A percentile compares a stretch with the other conserved stretches of the same genome.
These are phyloP conservation scores for Paracentrotus lividus DNA, from an alignment of 53 echinoderm and acorn worm species.

Conservation along the genomic window DNA sequence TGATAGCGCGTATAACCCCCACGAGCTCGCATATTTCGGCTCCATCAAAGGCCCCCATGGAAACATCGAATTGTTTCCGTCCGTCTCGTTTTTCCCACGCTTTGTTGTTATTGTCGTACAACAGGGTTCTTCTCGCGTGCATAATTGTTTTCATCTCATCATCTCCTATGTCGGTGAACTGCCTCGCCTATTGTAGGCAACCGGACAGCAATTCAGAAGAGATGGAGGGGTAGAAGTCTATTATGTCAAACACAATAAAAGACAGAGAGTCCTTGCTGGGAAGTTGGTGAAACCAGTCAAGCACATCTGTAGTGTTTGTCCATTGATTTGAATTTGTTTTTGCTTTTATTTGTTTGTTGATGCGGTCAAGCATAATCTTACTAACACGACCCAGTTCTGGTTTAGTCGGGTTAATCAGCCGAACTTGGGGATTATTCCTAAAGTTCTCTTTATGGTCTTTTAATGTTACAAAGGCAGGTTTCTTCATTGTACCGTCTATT, in stretches of 20 bases:
- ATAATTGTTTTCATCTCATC: too few relatives aligned
- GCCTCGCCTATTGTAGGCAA: not conserved
- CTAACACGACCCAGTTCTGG: conserved; percentile 63
- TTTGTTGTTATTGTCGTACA: not conserved
- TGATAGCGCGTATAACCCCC: not conserved
- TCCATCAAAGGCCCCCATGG: not conserved
- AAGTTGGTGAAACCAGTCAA: conserved; percentile 63
- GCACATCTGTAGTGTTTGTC: conserved; percentile 39
- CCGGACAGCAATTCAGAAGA: not conserved
- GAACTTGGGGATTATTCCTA: conserved; percentile 31
- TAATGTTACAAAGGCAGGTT: too few relatives aligned
- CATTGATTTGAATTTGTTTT: conserved; percentile 67
- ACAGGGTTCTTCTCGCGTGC: conserved; percentile 58
- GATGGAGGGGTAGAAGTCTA: not conserved
- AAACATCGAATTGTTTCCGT: not conserved
- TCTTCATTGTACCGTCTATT: too few relatives aligned
- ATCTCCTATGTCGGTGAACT: too few relatives aligned
- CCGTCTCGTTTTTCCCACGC: not conserved
- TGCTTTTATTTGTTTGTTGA: conserved; percentile 41
- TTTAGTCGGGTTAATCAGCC: conserved; percentile 72
- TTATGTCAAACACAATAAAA: not conserved
- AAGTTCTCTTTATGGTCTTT: too few relatives aligned
- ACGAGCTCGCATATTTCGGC: not conserved
- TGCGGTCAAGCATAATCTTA: conserved; percentile 63
- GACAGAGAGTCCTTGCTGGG: not conserved